Conservation (phyloP, 37 sponge, comb jelly and placozoan species). For the Bolinopsis microptera region DNA sequence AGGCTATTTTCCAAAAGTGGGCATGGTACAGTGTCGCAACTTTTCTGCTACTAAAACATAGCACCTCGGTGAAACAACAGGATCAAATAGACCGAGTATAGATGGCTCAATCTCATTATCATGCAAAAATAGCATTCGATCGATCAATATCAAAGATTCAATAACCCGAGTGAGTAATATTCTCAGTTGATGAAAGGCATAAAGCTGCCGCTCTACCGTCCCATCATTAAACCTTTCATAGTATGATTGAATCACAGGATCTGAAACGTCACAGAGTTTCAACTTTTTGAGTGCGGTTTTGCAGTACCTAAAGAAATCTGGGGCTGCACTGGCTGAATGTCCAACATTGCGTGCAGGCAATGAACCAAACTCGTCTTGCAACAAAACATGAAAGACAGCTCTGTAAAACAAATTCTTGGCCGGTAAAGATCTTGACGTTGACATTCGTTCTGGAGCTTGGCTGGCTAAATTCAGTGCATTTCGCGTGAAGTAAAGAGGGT, state of each 20-base stretch:
- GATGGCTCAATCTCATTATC: slow-evolving; percentile 12
- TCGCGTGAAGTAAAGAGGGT: slow-evolving; percentile 27
- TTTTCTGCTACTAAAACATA: slow-evolving; percentile 32
- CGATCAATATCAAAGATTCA: slow-evolving; percentile 17
- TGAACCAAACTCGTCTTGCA: not conserved
- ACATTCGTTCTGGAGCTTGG: slow-evolving; percentile 49
- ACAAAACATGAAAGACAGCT: slow-evolving; percentile 36
- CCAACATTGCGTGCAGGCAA: slow-evolving; percentile 33
- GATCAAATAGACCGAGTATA: slow-evolving; percentile 27
- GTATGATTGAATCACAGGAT: not conserved
- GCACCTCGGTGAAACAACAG: slow-evolving; percentile 45
- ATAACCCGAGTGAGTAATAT: slow-evolving; percentile 6
- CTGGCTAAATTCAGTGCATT: slow-evolving; percentile 54
- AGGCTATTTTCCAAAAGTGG: too few relatives aligned
- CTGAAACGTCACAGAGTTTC: not conserved
- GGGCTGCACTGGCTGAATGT: not conserved
- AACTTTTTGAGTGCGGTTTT: slow-evolving; percentile 18
- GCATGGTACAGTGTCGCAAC: not conserved
- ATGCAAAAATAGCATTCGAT: slow-evolving; percentile 24
- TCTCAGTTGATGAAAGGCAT: slow-evolving; percentile 26
- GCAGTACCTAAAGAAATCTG: not conserved
- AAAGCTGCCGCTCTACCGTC: not conserved
- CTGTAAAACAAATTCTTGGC: slow-evolving; percentile 31
- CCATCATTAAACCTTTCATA: not conserved
- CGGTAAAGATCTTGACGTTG: not conserved